Evolutionary conservation across 2,888 invertebrate genomes (phyloP), one percentile per base, ranked within the genome.

Genomic region (Clostera curtula): DNA sequence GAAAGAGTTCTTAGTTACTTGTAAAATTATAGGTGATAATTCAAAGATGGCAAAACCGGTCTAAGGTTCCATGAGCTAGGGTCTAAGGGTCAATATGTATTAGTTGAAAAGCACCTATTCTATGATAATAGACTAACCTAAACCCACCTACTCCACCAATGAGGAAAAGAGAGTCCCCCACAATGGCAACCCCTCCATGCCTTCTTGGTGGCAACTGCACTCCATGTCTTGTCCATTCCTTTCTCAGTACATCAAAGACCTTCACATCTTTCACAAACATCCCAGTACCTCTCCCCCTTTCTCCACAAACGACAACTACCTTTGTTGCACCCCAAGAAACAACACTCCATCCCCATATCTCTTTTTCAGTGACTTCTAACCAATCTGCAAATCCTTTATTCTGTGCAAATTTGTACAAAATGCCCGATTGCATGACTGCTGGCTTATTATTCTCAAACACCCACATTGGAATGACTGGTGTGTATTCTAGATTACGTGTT

Each of bases 331-430:
- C 72, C 76, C 77, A 82, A 1, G 60, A 42, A 0, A 58, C 49
- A n/a, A 75, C 40, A 47, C 55, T 73, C 79, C 79, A 82, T 2
- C 83, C 83, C 83, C 83, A 83, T 17, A 79, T 43, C 29, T 59
- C 54, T 15, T 60, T 67, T n/a, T 75, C 69, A 2, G 63, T 60
- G 2, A 80, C 60, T 41, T 77, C 69, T 16, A 80, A 29, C 71
- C 72, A 82, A 18, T 60, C 50, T 3, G 61, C 45, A 32, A 76
- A 74, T 1, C 68, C 72, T 5, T 26, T 40, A 2, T 57, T 47
- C 23, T 58, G 40, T 2, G 38, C 47, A 43, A 59, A 79, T 10
- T 49, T 68, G 32, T 68, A 71, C 43, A 82, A 37, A n/a, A n/a
- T n/a, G 24, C 39, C 52, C 34, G 75, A 71, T 2, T 69, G 54